Evolutionary conservation across 1,140 invertebrate genomes (phyloP), one percentile per base, ranked within the genome.

Genomic region (Atopsyche davidsoni): DNA sequence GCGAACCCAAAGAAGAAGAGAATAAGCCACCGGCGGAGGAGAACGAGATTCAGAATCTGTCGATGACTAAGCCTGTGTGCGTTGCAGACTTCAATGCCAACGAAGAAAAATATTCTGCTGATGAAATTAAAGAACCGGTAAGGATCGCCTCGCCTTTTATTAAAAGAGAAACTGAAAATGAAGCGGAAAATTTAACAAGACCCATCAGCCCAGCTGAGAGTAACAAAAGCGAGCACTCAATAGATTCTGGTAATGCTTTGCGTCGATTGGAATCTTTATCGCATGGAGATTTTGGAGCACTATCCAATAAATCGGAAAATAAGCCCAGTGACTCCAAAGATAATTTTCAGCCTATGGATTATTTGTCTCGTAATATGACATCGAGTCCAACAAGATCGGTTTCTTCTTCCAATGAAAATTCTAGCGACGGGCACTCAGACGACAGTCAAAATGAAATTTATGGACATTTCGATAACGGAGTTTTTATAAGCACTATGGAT

Each of bases 191-290:
- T 52, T 31, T 59, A 53, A 21, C 62, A 70, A 60, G 63, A 68
- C 52, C 50, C 67, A 55, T 46, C 23, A 36, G 36, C 34, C 23
- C 45, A 16, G 16, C 17, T 10, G 34, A 56, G 22, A 1, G 46
- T 44, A 34, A 55, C n/a, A 49, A 51, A 47, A 49, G 38, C 16
- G 21, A 35, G 4, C 36, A 48, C 17, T 48, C 46, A n/a, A 17
- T 45, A 3, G 50, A 57, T 46, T 57, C 46, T 10, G 72, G 70
- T 62, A 87, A 87, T 69, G 81, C 87, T 57, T 73, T 89, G 55
- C 77, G 86, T 62, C 80, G 86, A 65, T 70, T 90, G 59, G 87
- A 89, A 72, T 85, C 80, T 67, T 76, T 90, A 62, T 89, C 87
- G 34, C 83, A 86, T 67, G 86, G 85, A 51, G 80, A 82, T 57